phyloP scores from a whole-genome alignment of 2,888 invertebrate genomes.

The Oscheius myriophilus region DNA sequence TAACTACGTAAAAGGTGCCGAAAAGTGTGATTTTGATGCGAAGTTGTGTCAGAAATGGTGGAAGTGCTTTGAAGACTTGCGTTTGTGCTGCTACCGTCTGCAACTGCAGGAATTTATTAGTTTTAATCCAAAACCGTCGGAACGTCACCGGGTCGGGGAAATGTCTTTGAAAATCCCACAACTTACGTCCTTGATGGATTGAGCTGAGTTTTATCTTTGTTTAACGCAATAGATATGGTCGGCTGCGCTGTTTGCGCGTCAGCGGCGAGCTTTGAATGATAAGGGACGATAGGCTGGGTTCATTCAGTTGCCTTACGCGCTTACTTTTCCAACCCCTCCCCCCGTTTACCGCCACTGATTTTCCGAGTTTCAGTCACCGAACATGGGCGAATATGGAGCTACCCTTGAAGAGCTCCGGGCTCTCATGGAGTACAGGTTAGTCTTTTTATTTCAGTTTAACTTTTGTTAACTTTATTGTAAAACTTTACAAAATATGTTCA shows the following conservation, averaged over 20 bases:
- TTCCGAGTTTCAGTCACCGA: not conserved
- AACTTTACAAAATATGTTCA: constrained; percentile 23
- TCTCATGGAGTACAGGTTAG: constrained; percentile 65
- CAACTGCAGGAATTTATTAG: too few species aligned
- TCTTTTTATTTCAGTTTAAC: not conserved
- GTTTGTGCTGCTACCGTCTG: too few species aligned
- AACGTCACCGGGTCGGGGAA: too few species aligned
- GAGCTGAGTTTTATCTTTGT: too few species aligned
- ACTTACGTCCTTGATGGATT: too few species aligned
- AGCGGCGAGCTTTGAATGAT: not conserved
- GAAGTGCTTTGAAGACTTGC: too few species aligned
- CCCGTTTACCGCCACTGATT: not conserved
- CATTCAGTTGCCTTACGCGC: not conserved
- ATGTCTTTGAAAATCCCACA: too few species aligned
- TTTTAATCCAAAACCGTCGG: too few species aligned
- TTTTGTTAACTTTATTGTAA: not conserved
- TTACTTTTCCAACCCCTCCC: not conserved
- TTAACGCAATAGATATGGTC: too few species aligned
- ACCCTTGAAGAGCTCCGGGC: constrained; percentile 66
- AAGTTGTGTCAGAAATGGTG: too few species aligned
- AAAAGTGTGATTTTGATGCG: too few species aligned
- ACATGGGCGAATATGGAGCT: constrained; percentile 47
- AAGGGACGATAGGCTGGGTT: not conserved
- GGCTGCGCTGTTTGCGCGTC: not conserved
- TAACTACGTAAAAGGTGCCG: too few species aligned